Evolutionary conservation across 2,113 vertebrate species (phyloP), one percentile per base, ranked within the genome.

Genomic region (Xiphophorus couchianus): DNA sequence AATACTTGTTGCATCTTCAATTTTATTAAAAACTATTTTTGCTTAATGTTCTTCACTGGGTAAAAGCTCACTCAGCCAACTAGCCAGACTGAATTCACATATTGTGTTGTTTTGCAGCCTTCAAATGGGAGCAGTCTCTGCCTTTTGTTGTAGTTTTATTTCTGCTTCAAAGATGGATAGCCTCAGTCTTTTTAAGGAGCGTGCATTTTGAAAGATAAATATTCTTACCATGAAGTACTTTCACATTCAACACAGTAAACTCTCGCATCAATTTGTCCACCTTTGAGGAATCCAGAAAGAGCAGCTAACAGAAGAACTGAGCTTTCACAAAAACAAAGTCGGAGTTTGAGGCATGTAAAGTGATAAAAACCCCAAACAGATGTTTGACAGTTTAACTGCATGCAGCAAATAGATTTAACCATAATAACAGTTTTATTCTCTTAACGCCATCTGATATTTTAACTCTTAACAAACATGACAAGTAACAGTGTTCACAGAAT

Each of bases 231-330:
- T 25, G 1, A 80, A 54, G 66, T 22, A 5, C 74, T 65, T 74
- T 77, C 17, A 5, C 62, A 69, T 27, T 61, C 13, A 71, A 19
- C 31, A 60, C 60, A 35, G 4, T 54, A 61, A 71, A 28, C 31
- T 62, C 37, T 66, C n/a, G 71, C 22, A 30, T 58, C 42, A 13
- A 66, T 74, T 74, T 69, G 27, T 68, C 80, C 54, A 84, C 78
- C 9, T 71, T 72, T 77, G 86, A 87, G 83, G 89, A 85, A 30
- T 81, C 71, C 58, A 90, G 88, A 88, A 89, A 90, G 81, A 89
- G 85, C 85, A 85, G 83, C 65, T 30, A 80, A 81, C 82, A 89
- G 84, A 86, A 90, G 85, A 68, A 86, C 82, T 86, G 73, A 84
- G 77, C 80, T 74, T 68, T 68, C 25, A 69, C 33, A 61, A 33